Evolutionary conservation across 2,113 vertebrate genomes (phyloP).

Genomic region (Pedionomus torquatus): DNA sequence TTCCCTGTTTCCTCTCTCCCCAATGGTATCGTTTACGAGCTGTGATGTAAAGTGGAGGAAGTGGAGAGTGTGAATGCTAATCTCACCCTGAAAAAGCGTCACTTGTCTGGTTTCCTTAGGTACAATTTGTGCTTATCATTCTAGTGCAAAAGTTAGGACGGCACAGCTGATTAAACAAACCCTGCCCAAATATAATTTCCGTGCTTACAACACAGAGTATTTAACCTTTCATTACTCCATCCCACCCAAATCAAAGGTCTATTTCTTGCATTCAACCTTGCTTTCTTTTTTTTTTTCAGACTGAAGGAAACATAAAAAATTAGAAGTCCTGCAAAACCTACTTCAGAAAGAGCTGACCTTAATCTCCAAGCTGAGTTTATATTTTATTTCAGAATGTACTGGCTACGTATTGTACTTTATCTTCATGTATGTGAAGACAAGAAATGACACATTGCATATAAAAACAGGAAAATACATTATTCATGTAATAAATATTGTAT

Average conservation of each 20-base stretch:
- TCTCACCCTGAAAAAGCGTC: not conserved
- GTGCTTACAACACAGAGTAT: not conserved
- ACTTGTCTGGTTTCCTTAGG: slow-evolving; percentile 2
- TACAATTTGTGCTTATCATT: not conserved
- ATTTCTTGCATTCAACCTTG: not conserved
- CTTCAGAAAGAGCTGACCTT: slow-evolving; percentile 16
- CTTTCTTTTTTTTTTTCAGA: not conserved
- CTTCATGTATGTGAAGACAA: not conserved
- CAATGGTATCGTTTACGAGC: not conserved
- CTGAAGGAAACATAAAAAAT: not conserved
- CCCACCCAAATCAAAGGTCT: not conserved
- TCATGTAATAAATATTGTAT: not conserved
- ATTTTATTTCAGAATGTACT: not conserved
- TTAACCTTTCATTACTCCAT: not conserved
- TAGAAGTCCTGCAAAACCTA: not conserved
- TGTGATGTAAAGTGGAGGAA: slow-evolving; percentile 4
- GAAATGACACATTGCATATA: not conserved
- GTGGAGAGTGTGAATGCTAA: not conserved
- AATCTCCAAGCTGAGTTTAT: not conserved
- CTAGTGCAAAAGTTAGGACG: not conserved
- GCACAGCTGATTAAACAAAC: slow-evolving; percentile 12
- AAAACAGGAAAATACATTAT: not conserved
- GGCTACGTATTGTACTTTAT: not conserved
- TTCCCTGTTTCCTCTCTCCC: not conserved
- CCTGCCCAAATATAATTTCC: not conserved